These are phyloP conservation scores for Myotis findleyi DNA, from an alignment of 2,797 vertebrate species.

Conservation along the genomic window DNA sequence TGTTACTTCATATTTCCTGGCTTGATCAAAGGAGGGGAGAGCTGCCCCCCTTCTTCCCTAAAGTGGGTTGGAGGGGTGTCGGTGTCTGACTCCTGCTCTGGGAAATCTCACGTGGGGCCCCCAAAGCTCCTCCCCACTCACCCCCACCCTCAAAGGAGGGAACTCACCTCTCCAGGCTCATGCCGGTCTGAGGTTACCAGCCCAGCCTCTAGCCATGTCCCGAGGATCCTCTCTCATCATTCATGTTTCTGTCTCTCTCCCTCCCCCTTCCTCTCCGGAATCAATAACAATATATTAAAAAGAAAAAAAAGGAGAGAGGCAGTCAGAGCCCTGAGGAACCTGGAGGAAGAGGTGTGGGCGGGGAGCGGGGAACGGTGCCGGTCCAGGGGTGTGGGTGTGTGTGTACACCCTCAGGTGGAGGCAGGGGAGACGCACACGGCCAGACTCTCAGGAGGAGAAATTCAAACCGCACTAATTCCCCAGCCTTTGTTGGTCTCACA, in stretches of 20 bases:
- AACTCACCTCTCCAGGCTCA: not conserved
- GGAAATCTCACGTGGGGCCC: not conserved
- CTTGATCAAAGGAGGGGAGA: not conserved
- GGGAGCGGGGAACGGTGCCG: not conserved
- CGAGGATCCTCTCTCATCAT: too few species aligned
- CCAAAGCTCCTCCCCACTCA: not conserved
- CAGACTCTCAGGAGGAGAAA: conserved; percentile 38
- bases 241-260: too few species aligned
- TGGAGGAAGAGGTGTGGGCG: not conserved
- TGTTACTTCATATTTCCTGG: conserved; percentile 32
- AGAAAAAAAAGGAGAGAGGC: not conserved
- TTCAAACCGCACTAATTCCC: not conserved
- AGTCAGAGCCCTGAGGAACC: not conserved
- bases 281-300: too few species aligned
- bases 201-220: not conserved
- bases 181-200: not conserved
- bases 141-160: not conserved
- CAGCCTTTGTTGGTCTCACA: conserved; percentile 8
- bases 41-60: not conserved
- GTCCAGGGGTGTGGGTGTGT: not conserved
- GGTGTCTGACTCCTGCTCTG: not conserved
- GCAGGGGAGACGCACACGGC: not conserved
- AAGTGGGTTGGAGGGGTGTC: not conserved
- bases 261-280: too few species aligned
- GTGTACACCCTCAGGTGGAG: not conserved